phyloP scores from a whole-genome alignment of 2,888 invertebrate genomes.

The Drosophila mercatorum region DNA sequence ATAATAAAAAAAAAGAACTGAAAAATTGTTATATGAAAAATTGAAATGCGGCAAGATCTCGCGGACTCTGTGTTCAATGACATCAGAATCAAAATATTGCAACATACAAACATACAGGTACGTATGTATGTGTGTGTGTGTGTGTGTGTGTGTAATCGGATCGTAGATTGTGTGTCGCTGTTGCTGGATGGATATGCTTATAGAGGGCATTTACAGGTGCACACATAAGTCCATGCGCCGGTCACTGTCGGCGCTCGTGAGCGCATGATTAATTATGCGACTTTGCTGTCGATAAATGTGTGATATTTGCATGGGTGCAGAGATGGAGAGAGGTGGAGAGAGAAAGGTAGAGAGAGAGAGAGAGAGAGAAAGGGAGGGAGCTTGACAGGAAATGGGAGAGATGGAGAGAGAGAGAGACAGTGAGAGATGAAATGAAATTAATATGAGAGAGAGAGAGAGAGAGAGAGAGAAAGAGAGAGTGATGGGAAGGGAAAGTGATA shows the following conservation, averaged over 20 bases:
- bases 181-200: conserved; percentile 20
- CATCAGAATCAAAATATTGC: conserved; percentile 54
- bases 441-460: no score
- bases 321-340: neutral
- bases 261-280: conserved; percentile 26
- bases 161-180: conserved; percentile 18
- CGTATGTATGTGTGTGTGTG: neutral
- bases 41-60: conserved; percentile 41
- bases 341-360: no score
- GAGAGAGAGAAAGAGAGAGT: no score
- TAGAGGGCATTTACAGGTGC: conserved; percentile 35
- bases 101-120: conserved; percentile 30
- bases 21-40: conserved; percentile 33
- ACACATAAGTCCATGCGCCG: conserved; percentile 35
- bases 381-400: no score
- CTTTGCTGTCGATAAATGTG: conserved; percentile 2
- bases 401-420: no score
- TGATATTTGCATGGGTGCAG: neutral
- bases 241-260: conserved; percentile 33
- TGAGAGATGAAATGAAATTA: no score
- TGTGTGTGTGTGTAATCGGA: conserved; percentile 48
- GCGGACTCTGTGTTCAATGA: conserved; percentile 52
- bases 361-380: neutral
- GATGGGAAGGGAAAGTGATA: neutral
- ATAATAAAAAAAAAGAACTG: conserved; percentile 20